Evolutionary conservation across 2,113 vertebrate genomes (phyloP).

Genomic region (Opisthocomus hoazin): DNA sequence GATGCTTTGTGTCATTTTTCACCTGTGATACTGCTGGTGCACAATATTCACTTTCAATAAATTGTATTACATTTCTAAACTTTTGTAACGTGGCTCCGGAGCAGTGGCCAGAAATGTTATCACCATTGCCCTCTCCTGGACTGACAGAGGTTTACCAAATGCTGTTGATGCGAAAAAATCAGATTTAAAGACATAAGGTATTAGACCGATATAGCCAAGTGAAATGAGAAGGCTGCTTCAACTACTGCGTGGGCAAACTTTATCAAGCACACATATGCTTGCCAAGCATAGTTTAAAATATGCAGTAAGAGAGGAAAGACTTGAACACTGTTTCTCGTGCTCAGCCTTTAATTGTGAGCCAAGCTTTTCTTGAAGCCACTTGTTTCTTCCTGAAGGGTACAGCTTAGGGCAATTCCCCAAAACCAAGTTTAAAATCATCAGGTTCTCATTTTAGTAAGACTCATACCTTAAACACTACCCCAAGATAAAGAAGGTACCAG

Average conservation of each 20-base stretch:
- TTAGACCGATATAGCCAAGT: not conserved
- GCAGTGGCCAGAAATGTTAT: not conserved
- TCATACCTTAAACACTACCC: not conserved
- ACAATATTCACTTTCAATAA: not conserved
- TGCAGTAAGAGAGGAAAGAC: not conserved
- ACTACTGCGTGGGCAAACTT: not conserved
- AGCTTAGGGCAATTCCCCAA: not conserved
- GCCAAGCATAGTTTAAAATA: not conserved
- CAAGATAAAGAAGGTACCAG: not conserved
- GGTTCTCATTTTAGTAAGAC: not conserved
- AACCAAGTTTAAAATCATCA: not conserved
- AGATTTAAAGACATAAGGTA: not conserved
- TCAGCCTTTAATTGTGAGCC: not conserved
- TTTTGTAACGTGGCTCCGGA: fast-evolving
- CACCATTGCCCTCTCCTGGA: not conserved
- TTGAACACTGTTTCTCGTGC: not conserved
- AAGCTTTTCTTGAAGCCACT: not conserved
- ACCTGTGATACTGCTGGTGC: not conserved
- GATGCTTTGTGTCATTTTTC: not conserved
- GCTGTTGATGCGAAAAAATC: not conserved
- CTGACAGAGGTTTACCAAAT: not conserved
- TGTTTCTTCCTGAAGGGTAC: not conserved
- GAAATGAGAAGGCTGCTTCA: not conserved
- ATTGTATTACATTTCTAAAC: not conserved
- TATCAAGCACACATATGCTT: not conserved